phyloP scores from a whole-genome alignment of 1,140 invertebrate species.

The Plutomurus gul region DNA sequence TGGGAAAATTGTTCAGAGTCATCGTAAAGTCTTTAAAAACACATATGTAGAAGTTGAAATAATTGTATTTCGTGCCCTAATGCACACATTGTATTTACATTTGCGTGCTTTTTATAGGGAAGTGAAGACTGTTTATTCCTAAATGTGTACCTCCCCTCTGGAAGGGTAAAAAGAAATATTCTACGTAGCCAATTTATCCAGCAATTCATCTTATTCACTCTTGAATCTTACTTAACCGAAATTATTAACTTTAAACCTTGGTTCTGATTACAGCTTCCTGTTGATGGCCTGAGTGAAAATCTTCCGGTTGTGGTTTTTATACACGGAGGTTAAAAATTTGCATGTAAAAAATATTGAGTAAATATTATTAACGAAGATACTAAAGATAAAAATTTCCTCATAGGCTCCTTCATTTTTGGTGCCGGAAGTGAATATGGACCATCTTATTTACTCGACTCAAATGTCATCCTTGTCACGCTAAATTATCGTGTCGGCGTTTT shows the following conservation, averaged over 20 bases:
- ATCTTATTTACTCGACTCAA: slow-evolving; percentile 36
- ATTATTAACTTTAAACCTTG: not conserved
- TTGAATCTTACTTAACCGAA: not conserved
- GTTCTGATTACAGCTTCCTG: not conserved
- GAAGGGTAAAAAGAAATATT: slow-evolving; percentile 33
- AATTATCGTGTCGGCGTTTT: slow-evolving; percentile 46
- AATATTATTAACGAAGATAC: not conserved
- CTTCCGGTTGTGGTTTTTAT: slow-evolving; percentile 46
- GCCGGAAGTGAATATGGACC: slow-evolving; percentile 43
- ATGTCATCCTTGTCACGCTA: slow-evolving; percentile 48
- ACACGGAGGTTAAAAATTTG: slow-evolving; percentile 22
- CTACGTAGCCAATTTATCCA: too few relatives aligned
- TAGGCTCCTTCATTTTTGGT: slow-evolving; percentile 39
- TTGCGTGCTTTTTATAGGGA: too few relatives aligned
- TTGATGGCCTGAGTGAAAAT: slow-evolving; percentile 21
- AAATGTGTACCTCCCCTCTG: slow-evolving; percentile 64
- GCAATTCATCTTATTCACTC: too few relatives aligned
- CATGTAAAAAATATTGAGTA: not conserved
- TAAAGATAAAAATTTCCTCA: not conserved
- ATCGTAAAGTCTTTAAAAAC: too few relatives aligned
- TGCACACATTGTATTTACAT: too few relatives aligned
- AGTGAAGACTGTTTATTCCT: slow-evolving; percentile 66
- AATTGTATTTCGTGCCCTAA: too few relatives aligned
- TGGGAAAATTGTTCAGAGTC: slow-evolving; percentile 50
- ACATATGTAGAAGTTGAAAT: too few relatives aligned